Evolutionary conservation across 2,113 vertebrate genomes (phyloP).

Genomic region (Cervus canadensis): DNA sequence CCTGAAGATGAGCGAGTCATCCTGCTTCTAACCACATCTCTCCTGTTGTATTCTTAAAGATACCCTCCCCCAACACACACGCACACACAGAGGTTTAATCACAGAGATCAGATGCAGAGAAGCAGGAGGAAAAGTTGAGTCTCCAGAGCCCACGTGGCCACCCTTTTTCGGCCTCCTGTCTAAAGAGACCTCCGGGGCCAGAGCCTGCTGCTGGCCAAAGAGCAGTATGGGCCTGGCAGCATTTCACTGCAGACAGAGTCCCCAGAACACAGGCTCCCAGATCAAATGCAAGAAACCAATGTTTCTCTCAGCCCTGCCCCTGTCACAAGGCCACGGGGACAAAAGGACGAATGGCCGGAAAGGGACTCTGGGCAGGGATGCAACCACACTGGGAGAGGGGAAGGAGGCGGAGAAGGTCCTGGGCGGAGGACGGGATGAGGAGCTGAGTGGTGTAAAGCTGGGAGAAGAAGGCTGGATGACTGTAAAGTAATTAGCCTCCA

Average conservation of each 20-base stretch:
- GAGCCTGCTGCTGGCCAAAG: too few species aligned
- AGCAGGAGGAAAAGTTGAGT: not conserved
- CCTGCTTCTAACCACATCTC: not conserved
- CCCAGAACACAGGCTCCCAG: not conserved
- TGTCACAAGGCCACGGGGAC: not conserved
- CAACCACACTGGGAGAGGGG: rapidly evolving
- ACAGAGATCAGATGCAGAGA: not conserved
- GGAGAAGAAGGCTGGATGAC: not conserved
- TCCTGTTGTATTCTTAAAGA: not conserved
- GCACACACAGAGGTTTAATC: not conserved
- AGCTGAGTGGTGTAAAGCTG: not conserved
- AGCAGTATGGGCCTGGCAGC: not conserved
- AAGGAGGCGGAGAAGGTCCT: not conserved
- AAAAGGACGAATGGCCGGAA: not conserved
- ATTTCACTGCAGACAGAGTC: not conserved
- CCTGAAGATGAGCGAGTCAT: not conserved
- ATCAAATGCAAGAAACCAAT: not conserved
- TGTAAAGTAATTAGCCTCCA: not conserved
- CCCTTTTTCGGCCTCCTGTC: not conserved
- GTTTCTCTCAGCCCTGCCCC: too few species aligned
- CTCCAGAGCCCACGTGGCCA: not conserved
- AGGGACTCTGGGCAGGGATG: not conserved
- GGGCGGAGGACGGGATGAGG: not conserved
- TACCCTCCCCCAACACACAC: not conserved
- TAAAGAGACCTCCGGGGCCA: not conserved